Evolutionary conservation across 2,888 invertebrate genomes (phyloP), one percentile per base, ranked within the genome.

Genomic region (Athrips mouffetella): DNA sequence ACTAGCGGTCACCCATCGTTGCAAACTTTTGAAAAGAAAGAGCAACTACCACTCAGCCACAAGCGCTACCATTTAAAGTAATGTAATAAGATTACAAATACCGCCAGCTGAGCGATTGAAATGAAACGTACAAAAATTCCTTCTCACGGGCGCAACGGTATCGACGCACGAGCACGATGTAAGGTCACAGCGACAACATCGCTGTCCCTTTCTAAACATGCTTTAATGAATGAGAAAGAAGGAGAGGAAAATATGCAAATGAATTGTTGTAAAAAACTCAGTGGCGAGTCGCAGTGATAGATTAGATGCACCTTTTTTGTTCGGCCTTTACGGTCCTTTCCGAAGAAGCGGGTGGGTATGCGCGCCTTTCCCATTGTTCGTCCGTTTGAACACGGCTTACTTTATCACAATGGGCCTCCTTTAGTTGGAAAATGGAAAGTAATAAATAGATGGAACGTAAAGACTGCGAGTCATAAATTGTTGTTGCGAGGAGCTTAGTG

Each of bases 61-160:
- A n/a, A n/a, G n/a, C n/a, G n/a, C n/a, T n/a, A n/a, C n/a, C n/a
- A n/a, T n/a, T n/a, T n/a, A n/a, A n/a, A n/a, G n/a, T n/a, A n/a
- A 49, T 30, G 41, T 40, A 48, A 45, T 33, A 45, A 27, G 50
- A 50, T 40, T 47, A 73, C 65, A 68, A n/a, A 73, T 71, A 71
- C 67, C 55, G 66, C 66, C 75, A 72, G 70, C 69, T 71, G 70
- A 67, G 66, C 64, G 63, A 60, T 65, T 18, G 33, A 33, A n/a
- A 15, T 60, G 70, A 69, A 68, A 64, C 66, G 65, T 63, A 74
- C 70, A 75, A 76, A 79, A 84, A 86, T 84, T 76, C 77, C 82
- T 81, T 81, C 82, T 80, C 81, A 81, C 83, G 79, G 75, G 64
- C 65, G 65, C 80, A 80, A 82, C 81, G 79, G 83, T 80, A 81